phyloP scores from a whole-genome alignment of 2,888 invertebrate species.

The Catocala nupta region DNA sequence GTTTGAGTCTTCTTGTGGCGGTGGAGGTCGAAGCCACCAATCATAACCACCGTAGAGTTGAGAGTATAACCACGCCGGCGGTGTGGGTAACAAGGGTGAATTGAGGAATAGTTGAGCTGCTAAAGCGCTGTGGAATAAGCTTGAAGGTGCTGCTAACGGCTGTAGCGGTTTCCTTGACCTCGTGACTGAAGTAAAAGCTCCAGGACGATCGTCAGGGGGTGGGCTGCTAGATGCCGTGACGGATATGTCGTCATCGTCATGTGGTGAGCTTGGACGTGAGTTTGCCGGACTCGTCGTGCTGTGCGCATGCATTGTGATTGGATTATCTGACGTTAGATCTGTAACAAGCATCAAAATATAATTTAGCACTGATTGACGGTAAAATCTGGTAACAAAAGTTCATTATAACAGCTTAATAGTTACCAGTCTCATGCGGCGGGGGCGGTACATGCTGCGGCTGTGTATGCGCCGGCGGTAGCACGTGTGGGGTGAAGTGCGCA shows the following conservation, averaged over 20 bases:
- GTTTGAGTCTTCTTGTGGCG: conserved; percentile 77
- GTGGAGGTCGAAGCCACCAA: conserved; percentile 89
- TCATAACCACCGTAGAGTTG: conserved; percentile 92
- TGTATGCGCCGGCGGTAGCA: conserved; percentile 85
- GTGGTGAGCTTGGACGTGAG: conserved; percentile 87
- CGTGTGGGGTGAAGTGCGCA: conserved; percentile 88
- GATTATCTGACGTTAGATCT: conserved; percentile 79
- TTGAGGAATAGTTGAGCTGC: conserved; percentile 92
- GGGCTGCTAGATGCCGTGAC: conserved; percentile 88
- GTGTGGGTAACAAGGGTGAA: conserved; percentile 91
- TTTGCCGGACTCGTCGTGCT: conserved; percentile 91
- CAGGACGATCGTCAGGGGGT: conserved; percentile 84
- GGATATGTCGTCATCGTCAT: conserved; percentile 89
- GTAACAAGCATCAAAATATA: conserved; percentile 28
- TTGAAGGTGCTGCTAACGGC: conserved; percentile 81
- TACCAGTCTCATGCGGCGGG: conserved; percentile 85
- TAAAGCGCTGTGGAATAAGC: conserved; percentile 80
- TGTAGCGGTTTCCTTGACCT: conserved; percentile 79
- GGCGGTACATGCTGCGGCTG: conserved; percentile 78
- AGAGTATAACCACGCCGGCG: conserved; percentile 93
- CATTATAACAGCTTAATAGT: background rate
- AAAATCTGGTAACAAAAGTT: background rate
- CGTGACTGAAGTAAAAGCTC: conserved; percentile 86
- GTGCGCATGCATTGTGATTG: conserved; percentile 87
- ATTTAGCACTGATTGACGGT: background rate